Evolutionary conservation across 2,888 invertebrate genomes (phyloP), one percentile per base, ranked within the genome.

Genomic region (Anticlea derivata): DNA sequence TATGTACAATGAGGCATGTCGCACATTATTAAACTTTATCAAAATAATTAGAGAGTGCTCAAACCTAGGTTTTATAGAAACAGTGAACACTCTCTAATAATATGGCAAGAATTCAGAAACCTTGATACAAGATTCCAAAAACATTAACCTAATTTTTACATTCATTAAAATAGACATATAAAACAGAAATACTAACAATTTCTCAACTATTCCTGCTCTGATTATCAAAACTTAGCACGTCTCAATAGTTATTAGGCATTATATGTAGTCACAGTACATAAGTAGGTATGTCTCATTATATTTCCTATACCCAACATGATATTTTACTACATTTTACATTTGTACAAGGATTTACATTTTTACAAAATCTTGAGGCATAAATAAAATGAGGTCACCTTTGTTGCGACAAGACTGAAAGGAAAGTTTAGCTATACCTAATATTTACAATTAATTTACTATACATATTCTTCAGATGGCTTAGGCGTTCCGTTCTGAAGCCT

Each of bases 381-480:
- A 39, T 44, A 44, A 47, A 47, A 47, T 53, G 53, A 48, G 53
- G 53, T 53, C 27, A 44, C 27, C 33, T 47, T 46, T 50, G 13
- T 38, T 56, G 38, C 40, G 12, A 45, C 30, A 53, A 48, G 38
- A 46, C 44, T 50, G 7, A 20, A 27, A 27, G 29, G 5, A 26
- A 27, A 17, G 35, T 56, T 45, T 43, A 52, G 10, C 31, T 43
- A 31, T 58, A 37, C 4, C 4, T 3, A 17, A 2, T 54, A 61
- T 60, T 53, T 60, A 60, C 58, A 53, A 7, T 17, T 11, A 37
- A 20, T 22, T 43, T 53, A 51, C 79, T 81, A 96, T 83, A 97
- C 97, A 86, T 97, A 97, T 83, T 97, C 97, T 87, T 97, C 97
- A 47, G 96, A 96, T 48, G 96, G 96, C 84, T 97, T 96, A 62